These are phyloP conservation scores for Odontesthes bonariensis DNA, from an alignment of 2,113 vertebrate species.

Conservation along the genomic window DNA sequence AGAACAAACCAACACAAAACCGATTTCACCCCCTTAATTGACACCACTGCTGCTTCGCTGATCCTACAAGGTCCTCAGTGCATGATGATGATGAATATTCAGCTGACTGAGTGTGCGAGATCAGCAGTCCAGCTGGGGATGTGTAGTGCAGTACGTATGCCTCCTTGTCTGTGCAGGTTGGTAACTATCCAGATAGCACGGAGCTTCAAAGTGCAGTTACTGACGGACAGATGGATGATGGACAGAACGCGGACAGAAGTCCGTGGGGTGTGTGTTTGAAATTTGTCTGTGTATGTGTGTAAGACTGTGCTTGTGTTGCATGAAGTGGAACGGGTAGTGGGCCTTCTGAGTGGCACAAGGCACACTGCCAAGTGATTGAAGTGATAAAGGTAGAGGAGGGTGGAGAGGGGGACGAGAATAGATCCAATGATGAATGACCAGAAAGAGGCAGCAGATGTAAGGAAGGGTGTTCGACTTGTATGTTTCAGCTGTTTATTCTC, in stretches of 20 bases:
- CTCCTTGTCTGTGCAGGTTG: constrained; percentile 40
- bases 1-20: constrained; percentile 35
- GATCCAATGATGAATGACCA: constrained; percentile 46
- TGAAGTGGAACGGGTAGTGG: constrained; percentile 56
- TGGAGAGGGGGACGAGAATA: constrained; percentile 45
- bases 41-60: constrained; percentile 51
- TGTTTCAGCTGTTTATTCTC: constrained; percentile 48
- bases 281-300: constrained; percentile 26
- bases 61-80: constrained; percentile 53
- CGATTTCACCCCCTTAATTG: constrained; percentile 52
- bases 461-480: constrained; percentile 47
- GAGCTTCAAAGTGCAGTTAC: constrained; percentile 73
- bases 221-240: constrained; percentile 67
- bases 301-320: constrained; percentile 37
- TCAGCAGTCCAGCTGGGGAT: constrained; percentile 62
- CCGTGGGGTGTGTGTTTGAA: constrained; percentile 35
- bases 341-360: constrained; percentile 64
- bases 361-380: constrained; percentile 74
- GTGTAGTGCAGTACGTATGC: constrained; percentile 32
- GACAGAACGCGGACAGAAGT: constrained; percentile 54
- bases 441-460: constrained; percentile 56
- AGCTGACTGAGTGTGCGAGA: constrained; percentile 45
- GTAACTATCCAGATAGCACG: constrained; percentile 67
- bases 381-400: constrained; percentile 71
- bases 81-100: constrained; percentile 67